Evolutionary conservation across 2,797 vertebrate species (phyloP), one percentile per base, ranked within the genome.

Genomic region (Dendrocincla tyrannina): DNA sequence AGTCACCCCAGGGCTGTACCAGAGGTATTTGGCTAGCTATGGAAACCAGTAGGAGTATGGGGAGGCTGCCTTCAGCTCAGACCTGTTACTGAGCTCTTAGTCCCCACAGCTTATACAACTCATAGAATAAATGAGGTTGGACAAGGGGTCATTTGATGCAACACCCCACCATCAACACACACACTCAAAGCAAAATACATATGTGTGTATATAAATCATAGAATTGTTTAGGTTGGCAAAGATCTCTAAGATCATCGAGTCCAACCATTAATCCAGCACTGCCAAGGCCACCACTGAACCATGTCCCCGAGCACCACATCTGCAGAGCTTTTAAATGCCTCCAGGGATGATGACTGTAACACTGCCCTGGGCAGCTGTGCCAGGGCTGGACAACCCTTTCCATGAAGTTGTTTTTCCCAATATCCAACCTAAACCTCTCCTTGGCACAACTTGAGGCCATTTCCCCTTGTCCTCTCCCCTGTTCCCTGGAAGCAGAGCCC

Each of bases 31-130:
- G 60, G 41, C 27, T 53, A 5, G 4, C 18, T 44, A 33, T 33
- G 15, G 62, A n/a, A 78, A 15, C 28, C 15, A 2, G 11, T 4
- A 30, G 44, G 25, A 37, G 24, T 24, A 7, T 0, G 2, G 28
- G 55, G 20, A 50, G 60, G 41, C 58, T 89, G 81, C 33, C 33
- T 66, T n/a, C 25, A 37, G 44, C 39, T n/a, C 16, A 16, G 4
- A 2, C 32, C 39, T 17, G 32, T 46, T 25, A 39, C 3, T 49
- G 52, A 46, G 67, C 25, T 46, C 53, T 52, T 44, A 62, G 41
- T 23, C 28, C 12, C 14, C 35, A 16, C 18, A 49, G 44, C 39
- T 47, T 28, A 55, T 4, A 16, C n/a, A 37, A 15, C 18, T 50
- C 14, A 14, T 5, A 39, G 42, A 69, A 13, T 28, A 47, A 70